Base-by-base conservation (phyloP, 2,888 invertebrate genomes). In the Agapetus fuscipes region DNA sequence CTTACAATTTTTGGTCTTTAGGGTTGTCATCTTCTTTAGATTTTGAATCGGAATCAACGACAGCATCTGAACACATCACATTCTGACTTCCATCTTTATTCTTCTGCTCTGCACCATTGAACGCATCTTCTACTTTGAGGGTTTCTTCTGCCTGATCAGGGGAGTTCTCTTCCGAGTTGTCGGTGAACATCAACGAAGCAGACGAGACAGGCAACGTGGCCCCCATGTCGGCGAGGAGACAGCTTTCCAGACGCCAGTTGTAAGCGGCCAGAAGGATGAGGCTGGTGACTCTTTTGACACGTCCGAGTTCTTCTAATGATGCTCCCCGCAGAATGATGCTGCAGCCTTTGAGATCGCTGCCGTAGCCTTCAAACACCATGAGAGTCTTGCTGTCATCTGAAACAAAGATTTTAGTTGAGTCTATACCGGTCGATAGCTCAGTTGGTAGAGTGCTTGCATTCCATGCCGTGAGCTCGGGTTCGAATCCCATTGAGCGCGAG, bases 281-380 rank as follows among this genome's bases (percentile, higher is more conserved):
- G 32, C 79, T 79, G 0, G 84, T 78, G 0, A 94, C 84, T 52
- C 77, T 79, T 58, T 96, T 95, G 0, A 94, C 80, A 55, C 80
- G 76, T 7, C 77, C 71, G 5, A 95, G 66, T 56, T 94, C 91
- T n/a, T 64, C 57, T 38, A 72, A 60, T 1, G 74, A 67, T 1
- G 75, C 76, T 0, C 94, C 94, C n/a, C 91, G 74, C 2, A 97
- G 62, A 3, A 94, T 61, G 29, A 96, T 81, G 12, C 94, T 89
- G 49, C 89, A 88, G 1, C 90, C 93, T 2, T 91, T 69, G 52
- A 86, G 79, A 0, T 83, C 74, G 54, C 81, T 78, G 0, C 85
- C 81, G 50, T 94, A 85, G 4, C 93, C 91, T 61, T 95, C 95
- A 51, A 96, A 82, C 50, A 87, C 85, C 88, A 97, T 89, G 17